Evolutionary conservation across 2,888 invertebrate genomes (phyloP).

Genomic region (Dryomyza anilis): DNA sequence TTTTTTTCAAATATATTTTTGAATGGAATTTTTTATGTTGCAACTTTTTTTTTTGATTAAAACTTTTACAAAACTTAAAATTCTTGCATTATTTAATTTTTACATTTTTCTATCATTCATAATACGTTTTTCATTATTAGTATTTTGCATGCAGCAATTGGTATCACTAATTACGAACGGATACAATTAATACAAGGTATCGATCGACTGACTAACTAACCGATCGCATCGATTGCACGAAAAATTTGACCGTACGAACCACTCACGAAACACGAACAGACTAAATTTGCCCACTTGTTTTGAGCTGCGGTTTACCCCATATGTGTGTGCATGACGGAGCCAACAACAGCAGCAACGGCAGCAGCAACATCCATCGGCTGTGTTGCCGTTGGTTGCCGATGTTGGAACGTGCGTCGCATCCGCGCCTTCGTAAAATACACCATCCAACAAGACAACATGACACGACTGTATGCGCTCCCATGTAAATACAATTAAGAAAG

Average conservation of each 20-base stretch:
- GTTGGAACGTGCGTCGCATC: constrained; percentile 14
- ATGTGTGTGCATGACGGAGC: not conserved
- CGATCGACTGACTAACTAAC: no score
- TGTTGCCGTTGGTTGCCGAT: constrained; percentile 25
- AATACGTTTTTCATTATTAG: no score
- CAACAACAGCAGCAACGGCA: constrained; percentile 1
- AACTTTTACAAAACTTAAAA: not conserved
- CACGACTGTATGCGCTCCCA: constrained; percentile 11
- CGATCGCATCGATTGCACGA: constrained; percentile 14
- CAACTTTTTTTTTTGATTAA: constrained; percentile 1
- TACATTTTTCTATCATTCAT: no score
- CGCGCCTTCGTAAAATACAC: constrained; percentile 2
- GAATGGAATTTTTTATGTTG: not conserved
- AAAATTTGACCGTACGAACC: constrained; percentile 35
- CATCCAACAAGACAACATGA: not conserved
- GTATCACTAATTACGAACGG: no score
- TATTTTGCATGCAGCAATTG: no score
- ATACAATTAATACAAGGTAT: no score
- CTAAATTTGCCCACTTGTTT: constrained; percentile 44
- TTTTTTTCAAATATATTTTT: not conserved
- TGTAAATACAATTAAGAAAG: constrained; percentile 28
- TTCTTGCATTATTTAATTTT: no score
- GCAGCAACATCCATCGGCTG: constrained; percentile 10
- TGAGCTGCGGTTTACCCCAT: constrained; percentile 38
- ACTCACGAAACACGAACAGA: constrained; percentile 43